Percentiles rank a stretch among this genome's conserved stretches.
Evolutionary conservation across 2,888 invertebrate species (phyloP).

Genomic region (Coelopa pilipes): DNA sequence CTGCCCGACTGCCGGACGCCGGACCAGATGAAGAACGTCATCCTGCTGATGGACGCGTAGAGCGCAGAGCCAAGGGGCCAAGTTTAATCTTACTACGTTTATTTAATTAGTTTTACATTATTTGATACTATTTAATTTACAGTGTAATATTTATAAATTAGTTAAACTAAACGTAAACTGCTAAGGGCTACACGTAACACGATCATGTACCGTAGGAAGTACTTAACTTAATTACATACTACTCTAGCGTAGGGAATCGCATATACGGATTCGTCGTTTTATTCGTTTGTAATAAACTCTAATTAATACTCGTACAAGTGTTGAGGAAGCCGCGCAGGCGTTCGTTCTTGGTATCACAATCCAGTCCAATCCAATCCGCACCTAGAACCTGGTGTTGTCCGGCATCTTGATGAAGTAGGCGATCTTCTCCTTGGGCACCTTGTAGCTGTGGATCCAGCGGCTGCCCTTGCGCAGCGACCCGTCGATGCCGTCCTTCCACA

Average conservation of each 20-base stretch:
- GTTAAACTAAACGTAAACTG: background rate
- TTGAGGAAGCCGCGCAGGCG: background rate
- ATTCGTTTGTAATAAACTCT: slow-evolving; percentile 24
- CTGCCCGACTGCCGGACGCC: slow-evolving; percentile 58
- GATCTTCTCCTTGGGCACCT: slow-evolving; percentile 80
- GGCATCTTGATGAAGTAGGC: slow-evolving; percentile 88
- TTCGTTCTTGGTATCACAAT: slow-evolving; percentile 38
- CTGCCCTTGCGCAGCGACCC: slow-evolving; percentile 86
- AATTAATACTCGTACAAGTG: slow-evolving; percentile 25
- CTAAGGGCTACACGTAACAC: slow-evolving; percentile 23
- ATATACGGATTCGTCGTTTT: background rate
- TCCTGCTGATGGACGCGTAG: slow-evolving; percentile 33
- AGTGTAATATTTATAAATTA: slow-evolving; percentile 21
- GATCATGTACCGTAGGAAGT: background rate
- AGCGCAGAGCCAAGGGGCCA: background rate
- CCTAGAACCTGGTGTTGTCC: slow-evolving; percentile 80
- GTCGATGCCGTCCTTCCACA: slow-evolving; percentile 93
- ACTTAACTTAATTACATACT: slow-evolving; percentile 8
- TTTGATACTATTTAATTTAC: slow-evolving; percentile 20
- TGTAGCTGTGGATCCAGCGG: slow-evolving; percentile 90
- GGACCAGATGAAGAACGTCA: slow-evolving; percentile 34
- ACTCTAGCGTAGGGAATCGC: background rate
- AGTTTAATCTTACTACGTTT: background rate
- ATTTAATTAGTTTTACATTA: slow-evolving; percentile 1
- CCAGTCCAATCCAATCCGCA: background rate